Conservation (phyloP, 2,888 invertebrate species). For the Marronus borbonicus region DNA sequence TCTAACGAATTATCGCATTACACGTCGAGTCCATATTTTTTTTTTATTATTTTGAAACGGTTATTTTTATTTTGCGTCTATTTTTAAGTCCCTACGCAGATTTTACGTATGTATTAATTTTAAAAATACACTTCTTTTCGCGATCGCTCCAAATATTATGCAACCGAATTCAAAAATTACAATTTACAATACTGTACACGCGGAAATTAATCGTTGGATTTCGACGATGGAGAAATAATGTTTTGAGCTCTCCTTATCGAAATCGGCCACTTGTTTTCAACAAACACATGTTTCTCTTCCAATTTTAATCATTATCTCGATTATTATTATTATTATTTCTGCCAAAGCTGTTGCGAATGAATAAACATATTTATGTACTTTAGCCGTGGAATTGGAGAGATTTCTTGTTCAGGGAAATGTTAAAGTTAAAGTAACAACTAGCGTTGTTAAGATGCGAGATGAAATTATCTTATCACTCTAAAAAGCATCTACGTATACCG, state of each 20-base stretch:
- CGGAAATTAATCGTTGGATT: too few species aligned
- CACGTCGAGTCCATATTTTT: not conserved
- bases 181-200: not conserved
- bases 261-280: conserved; percentile 4
- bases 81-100: not conserved
- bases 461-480: conserved; percentile 32
- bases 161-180: not conserved
- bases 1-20: too few species aligned
- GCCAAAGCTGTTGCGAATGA: not conserved
- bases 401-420: not conserved
- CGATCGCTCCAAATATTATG: not conserved
- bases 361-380: conserved; percentile 1
- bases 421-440: not conserved
- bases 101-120: not conserved
- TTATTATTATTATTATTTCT: too few species aligned
- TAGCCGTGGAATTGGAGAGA: too few species aligned
- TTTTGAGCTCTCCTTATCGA: not conserved
- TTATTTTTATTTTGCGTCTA: conserved; percentile 11
- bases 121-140: not conserved
- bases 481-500: not conserved
- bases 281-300: not conserved
- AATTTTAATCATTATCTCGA: conserved; percentile 3
- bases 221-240: not conserved
- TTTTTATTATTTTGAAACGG: not conserved
- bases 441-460: not conserved